Conservation (phyloP, 2,888 invertebrate genomes). For the Drosophila macrospina region DNA sequence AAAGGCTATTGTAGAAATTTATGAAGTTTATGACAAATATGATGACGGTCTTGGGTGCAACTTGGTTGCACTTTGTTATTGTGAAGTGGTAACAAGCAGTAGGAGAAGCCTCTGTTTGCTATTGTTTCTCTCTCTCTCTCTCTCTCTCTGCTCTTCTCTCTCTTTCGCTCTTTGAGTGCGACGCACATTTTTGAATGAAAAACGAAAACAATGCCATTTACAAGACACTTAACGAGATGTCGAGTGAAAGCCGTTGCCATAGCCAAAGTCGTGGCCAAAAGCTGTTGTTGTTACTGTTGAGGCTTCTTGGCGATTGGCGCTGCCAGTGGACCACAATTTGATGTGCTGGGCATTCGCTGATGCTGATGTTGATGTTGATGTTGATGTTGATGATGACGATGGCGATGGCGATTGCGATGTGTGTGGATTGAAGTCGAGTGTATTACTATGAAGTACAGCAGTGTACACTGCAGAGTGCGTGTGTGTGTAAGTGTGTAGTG, state of each 20-base stretch:
- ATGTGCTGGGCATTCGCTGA: constrained; percentile 58
- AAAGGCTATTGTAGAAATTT: constrained; percentile 47
- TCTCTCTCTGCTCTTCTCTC: not conserved
- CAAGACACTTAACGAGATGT: constrained; percentile 82
- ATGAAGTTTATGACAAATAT: constrained; percentile 78
- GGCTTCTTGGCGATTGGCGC: constrained; percentile 56
- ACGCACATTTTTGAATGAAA: constrained; percentile 79
- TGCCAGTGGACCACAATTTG: constrained; percentile 58
- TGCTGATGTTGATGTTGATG: constrained; percentile 38
- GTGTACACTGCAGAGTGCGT: constrained; percentile 35
- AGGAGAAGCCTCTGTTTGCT: constrained; percentile 36
- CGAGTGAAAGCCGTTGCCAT: constrained; percentile 58
- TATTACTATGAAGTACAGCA: constrained; percentile 50
- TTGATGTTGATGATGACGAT: constrained; percentile 22
- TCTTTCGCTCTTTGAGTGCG: constrained; percentile 16
- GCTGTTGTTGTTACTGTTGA: constrained; percentile 47
- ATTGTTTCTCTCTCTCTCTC: constrained; percentile 23
- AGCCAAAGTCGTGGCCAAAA: constrained; percentile 42
- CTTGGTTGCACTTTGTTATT: constrained; percentile 51
- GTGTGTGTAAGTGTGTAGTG: constrained; percentile 57
- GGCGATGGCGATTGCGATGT: constrained; percentile 33
- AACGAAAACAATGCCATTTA: constrained; percentile 81
- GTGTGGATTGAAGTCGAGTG: constrained; percentile 50
- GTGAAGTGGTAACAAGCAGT: constrained; percentile 1
- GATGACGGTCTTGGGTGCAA: constrained; percentile 71